phyloP scores from a whole-genome alignment of 2,113 vertebrate genomes.

The Okapia johnstoni region DNA sequence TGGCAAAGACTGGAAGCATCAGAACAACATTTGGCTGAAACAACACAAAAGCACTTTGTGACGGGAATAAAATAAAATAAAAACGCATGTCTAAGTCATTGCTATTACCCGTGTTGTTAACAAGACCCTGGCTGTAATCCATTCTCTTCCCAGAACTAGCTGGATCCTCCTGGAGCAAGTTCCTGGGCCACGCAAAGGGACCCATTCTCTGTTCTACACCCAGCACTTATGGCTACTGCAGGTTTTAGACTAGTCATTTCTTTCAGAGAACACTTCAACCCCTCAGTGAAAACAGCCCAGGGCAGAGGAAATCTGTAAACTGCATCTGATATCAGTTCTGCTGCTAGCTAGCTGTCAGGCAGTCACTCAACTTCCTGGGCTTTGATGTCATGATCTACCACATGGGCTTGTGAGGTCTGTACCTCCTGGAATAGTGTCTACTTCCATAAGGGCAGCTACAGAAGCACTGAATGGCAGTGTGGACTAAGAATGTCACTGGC shows the following conservation, averaged over 20 bases:
- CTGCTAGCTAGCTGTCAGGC: too few relatives aligned
- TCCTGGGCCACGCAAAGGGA: neutral
- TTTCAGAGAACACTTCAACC: neutral
- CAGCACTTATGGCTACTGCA: neutral
- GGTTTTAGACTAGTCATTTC: neutral
- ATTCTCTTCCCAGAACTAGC: neutral
- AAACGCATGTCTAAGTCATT: neutral
- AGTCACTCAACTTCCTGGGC: neutral
- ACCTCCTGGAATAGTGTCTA: neutral
- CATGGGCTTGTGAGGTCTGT: neutral
- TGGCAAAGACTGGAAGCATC: conserved; percentile 5
- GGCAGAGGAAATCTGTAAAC: neutral
- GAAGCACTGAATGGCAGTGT: neutral
- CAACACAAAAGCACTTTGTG: neutral
- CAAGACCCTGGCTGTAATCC: neutral
- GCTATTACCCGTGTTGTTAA: neutral
- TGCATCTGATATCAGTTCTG: neutral
- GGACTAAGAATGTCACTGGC: neutral
- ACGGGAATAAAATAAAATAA: neutral
- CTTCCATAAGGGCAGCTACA: neutral
- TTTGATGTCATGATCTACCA: neutral
- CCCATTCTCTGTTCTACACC: neutral
- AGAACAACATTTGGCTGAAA: neutral
- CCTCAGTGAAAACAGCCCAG: neutral
- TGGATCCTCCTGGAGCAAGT: neutral